A percentile compares a stretch with the other conserved stretches of the same genome.
Evolutionary conservation across 2,797 vertebrate species (phyloP).

Genomic region (Tokudaia tokunoshimensis): DNA sequence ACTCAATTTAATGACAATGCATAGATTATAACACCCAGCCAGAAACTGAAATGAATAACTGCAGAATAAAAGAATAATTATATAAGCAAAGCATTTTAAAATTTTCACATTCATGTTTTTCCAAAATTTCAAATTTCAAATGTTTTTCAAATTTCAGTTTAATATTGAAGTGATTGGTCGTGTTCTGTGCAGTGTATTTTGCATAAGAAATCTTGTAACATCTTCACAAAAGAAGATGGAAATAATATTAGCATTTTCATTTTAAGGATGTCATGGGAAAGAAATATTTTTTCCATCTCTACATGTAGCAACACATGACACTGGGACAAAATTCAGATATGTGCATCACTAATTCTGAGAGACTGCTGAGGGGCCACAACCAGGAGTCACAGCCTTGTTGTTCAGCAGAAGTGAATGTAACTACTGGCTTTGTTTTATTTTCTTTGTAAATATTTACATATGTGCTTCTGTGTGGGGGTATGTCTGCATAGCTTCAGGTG

Average conservation of each 20-base stretch:
- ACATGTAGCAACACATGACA: too few species aligned
- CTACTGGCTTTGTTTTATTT: not conserved
- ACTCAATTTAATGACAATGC: not conserved
- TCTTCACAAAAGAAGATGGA: not conserved
- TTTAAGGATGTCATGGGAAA: not conserved
- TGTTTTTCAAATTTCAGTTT: not conserved
- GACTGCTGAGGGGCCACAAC: not conserved
- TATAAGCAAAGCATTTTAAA: constrained; percentile 16
- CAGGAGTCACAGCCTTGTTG: not conserved
- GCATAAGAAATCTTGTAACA: constrained; percentile 1
- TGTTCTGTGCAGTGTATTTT: constrained; percentile 10
- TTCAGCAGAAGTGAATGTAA: not conserved
- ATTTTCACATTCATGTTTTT: constrained; percentile 13
- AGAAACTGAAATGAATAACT: not conserved
- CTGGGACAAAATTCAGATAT: not conserved
- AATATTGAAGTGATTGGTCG: constrained; percentile 40
- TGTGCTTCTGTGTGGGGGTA: not conserved
- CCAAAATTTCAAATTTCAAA: not conserved
- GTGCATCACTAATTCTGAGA: not conserved
- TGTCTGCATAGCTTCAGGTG: not conserved
- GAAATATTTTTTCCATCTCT: not conserved
- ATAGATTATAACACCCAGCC: not conserved
- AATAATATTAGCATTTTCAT: not conserved
- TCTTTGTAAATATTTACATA: not conserved
- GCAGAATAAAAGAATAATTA: constrained; percentile 33